Base-by-base conservation (phyloP, 2,113 vertebrate species). In the Centropristis striata region DNA sequence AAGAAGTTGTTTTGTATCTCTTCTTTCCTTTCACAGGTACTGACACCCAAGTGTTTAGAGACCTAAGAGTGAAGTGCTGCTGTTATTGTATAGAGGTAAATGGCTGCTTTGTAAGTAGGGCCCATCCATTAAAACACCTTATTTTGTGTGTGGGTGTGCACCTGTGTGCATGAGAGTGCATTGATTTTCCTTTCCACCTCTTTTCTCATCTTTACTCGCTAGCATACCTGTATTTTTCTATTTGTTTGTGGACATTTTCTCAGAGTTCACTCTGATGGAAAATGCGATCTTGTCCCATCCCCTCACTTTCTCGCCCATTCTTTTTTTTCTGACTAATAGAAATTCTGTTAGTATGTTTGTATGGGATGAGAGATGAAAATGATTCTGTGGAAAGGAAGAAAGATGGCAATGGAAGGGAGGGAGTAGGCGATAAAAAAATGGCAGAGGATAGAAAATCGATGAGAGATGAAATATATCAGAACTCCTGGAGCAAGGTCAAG, bases 401-500 rank as follows among this genome's bases (percentile, higher is more conserved):
- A 75, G 88, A 89, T 90, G 91, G 85, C 69, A 42, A 70, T 44
- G 70, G 69, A 88, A 88, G 74, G 71, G 71, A 86, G 75, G 80
- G 81, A 76, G 75, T 80, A 75, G 87, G 84, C 28, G 54, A 88
- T 77, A 83, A 82, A 80, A 92, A 92, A 91, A 90, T 60, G 86
- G 76, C 84, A 77, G 81, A 84, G 83, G 86, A 92, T 88, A 81
- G 91, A 86, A 94, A 94, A 95, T 95, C 95, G 80, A 95, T 95
- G 92, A 82, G 70, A 92, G 88, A 94, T 94, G 89, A 94, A 95
- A 95, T 92, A 94, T 90, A 93, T 94, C 90, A 92, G 80, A 91
- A 87, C 72, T 92, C 91, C 90, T 91, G 91, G 87, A 95, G 93
- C 94, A 95, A 95, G 94, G 94, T 95, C 94, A 95, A 93, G 88